Percentiles rank a stretch among this genome's conserved stretches.
These are phyloP conservation scores for Danaus chrysippus DNA, from an alignment of 2,888 invertebrate genomes.

Conservation along the genomic window DNA sequence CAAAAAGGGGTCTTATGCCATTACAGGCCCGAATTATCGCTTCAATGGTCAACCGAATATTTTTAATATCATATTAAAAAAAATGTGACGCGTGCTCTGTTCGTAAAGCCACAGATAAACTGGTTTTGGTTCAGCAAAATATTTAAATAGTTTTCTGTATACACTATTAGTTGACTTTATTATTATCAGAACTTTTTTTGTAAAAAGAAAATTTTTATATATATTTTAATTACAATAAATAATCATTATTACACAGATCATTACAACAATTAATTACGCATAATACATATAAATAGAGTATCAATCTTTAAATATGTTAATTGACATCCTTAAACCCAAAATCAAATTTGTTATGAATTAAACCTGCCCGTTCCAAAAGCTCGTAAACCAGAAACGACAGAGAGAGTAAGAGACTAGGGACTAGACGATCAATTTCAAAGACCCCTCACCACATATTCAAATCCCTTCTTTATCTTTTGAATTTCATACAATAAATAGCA, in stretches of 20 bases:
- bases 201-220: neutral
- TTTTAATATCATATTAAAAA: conserved; percentile 26
- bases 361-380: conserved; percentile 56
- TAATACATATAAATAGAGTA: neutral
- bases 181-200: neutral
- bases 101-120: conserved; percentile 23
- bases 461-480: conserved; percentile 74
- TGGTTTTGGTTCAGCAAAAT: conserved; percentile 21
- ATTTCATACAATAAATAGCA: conserved; percentile 57
- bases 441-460: conserved; percentile 71
- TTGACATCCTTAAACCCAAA: conserved; percentile 38
- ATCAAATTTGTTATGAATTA: conserved; percentile 74
- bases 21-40: conserved; percentile 66
- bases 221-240: no score
- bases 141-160: conserved; percentile 6
- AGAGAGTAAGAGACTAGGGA: conserved; percentile 52
- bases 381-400: conserved; percentile 56
- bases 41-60: conserved; percentile 54
- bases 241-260: neutral
- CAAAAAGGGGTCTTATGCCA: conserved; percentile 68
- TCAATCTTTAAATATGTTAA: conserved; percentile 17
- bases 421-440: conserved; percentile 75
- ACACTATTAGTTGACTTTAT: neutral
- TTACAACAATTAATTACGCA: neutral
- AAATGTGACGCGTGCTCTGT: conserved; percentile 29